These are phyloP conservation scores for Drosophila nasuta DNA, from an alignment of 1,140 invertebrate genomes.

Conservation along the genomic window DNA sequence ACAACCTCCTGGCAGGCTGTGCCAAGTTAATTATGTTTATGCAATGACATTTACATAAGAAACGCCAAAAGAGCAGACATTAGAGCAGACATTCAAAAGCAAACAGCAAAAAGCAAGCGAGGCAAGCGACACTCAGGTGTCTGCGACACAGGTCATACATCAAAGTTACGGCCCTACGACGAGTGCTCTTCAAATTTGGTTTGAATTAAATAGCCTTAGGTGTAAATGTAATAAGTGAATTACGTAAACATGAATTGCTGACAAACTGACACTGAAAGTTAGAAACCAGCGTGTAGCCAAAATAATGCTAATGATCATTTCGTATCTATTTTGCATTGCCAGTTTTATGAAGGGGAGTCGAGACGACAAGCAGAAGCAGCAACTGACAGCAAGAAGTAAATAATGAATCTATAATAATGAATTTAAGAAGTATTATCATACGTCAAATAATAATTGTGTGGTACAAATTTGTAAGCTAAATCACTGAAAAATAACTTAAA, in stretches of 20 bases:
- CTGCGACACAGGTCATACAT: conserved; percentile 42
- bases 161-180: conserved; percentile 36
- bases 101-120: background rate
- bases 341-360: background rate
- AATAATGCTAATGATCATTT: conserved; percentile 52
- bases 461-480: too few relatives aligned
- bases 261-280: conserved; percentile 17
- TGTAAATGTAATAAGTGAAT: conserved; percentile 78
- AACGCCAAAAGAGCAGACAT: conserved; percentile 61
- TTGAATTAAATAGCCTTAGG: conserved; percentile 72
- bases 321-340: background rate
- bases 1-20: conserved; percentile 46
- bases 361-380: background rate
- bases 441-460: too few relatives aligned
- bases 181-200: conserved; percentile 33
- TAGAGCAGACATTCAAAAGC: background rate
- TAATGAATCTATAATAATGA: background rate
- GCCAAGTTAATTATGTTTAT: conserved; percentile 77
- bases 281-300: conserved; percentile 24
- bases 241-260: conserved; percentile 67
- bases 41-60: conserved; percentile 71
- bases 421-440: background rate
- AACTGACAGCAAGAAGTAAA: background rate
- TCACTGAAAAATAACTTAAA: too few relatives aligned
- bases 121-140: conserved; percentile 3